These are phyloP conservation scores for Lagopus leucura DNA, from an alignment of 2,113 vertebrate genomes.

Conservation along the genomic window DNA sequence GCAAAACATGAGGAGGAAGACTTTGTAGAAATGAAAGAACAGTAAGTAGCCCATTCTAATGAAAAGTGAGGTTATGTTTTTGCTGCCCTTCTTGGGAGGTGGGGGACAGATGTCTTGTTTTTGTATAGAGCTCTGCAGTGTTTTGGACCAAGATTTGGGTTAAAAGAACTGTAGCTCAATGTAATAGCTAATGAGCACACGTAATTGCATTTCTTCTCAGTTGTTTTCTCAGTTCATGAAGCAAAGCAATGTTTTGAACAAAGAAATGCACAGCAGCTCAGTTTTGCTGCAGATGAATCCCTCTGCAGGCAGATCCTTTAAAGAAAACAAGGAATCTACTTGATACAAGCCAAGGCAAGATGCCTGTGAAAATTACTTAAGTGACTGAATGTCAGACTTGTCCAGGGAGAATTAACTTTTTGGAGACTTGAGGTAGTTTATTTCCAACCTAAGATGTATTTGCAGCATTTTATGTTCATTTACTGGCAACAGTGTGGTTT, in stretches of 20 bases:
- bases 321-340: neutral
- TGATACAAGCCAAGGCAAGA: neutral
- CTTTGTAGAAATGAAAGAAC: constrained; percentile 98
- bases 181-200: neutral
- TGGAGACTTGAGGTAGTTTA: neutral
- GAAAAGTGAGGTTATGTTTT: neutral
- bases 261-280: neutral
- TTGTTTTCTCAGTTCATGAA: neutral
- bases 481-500: neutral
- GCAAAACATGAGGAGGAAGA: constrained; percentile 97
- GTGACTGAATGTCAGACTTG: neutral
- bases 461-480: neutral
- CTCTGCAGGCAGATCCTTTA: neutral
- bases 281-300: neutral
- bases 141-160: neutral
- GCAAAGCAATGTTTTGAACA: neutral
- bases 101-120: neutral
- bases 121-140: neutral
- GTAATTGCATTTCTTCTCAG: neutral
- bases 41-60: constrained; percentile 81
- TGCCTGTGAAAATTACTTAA: neutral
- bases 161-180: neutral
- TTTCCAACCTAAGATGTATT: neutral
- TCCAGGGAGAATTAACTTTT: neutral
- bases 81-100: neutral